Percentiles rank a stretch among this genome's conserved stretches.
Evolutionary conservation across 2,888 invertebrate genomes (phyloP).

Genomic region (Oscheius sp.): DNA sequence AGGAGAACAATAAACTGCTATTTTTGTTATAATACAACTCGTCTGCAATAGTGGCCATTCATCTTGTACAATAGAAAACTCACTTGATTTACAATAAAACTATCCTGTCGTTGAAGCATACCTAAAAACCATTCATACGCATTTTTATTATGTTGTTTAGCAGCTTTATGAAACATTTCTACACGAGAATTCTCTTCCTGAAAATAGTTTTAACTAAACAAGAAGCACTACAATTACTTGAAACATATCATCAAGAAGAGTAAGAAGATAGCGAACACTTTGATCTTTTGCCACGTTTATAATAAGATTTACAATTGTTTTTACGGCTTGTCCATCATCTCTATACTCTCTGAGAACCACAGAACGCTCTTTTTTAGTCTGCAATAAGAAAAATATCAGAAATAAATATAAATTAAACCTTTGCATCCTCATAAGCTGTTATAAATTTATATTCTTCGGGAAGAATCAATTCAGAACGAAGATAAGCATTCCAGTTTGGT

Average conservation of each 20-base stretch:
- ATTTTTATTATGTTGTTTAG: constrained; percentile 84
- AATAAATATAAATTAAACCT: constrained; percentile 73
- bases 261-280: constrained; percentile 95
- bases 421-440: constrained; percentile 83
- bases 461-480: constrained; percentile 96
- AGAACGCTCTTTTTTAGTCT: constrained; percentile 67
- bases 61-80: constrained; percentile 52
- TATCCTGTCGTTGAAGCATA: constrained; percentile 92
- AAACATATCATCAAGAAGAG: constrained; percentile 95
- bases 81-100: constrained; percentile 94
- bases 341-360: constrained; percentile 58
- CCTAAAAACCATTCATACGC: constrained; percentile 95
- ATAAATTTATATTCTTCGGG: constrained; percentile 95
- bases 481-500: constrained; percentile 97
- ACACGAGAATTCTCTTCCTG: constrained; percentile 92
- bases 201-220: neutral
- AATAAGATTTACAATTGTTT: constrained; percentile 91
- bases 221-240: constrained; percentile 79
- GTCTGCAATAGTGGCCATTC: constrained; percentile 76
- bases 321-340: constrained; percentile 83
- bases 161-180: constrained; percentile 92
- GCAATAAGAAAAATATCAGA: constrained; percentile 18
- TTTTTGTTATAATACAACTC: constrained; percentile 93
- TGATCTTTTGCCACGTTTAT: constrained; percentile 97
- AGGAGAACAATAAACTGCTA: constrained; percentile 91